These are phyloP conservation scores for Sebastes elongatus DNA, from an alignment of 2,797 vertebrate species.

Conservation along the genomic window DNA sequence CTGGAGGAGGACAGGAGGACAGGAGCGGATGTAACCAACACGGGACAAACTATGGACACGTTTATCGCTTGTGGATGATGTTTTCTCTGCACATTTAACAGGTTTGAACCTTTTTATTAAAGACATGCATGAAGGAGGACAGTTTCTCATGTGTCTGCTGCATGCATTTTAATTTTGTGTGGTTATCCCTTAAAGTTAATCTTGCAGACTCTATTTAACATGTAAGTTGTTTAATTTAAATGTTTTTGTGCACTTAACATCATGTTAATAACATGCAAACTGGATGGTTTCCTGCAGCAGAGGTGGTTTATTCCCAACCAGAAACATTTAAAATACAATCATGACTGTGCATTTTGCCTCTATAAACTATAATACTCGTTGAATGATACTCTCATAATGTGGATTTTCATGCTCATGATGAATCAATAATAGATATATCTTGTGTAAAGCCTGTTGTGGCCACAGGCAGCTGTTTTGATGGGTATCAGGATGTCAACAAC, in stretches of 20 bases:
- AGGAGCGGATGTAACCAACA: neutral
- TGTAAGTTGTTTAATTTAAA: neutral
- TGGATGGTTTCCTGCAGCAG: neutral
- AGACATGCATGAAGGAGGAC: neutral
- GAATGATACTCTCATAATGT: neutral
- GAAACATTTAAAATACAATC: neutral
- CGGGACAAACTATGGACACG: slow-evolving; percentile 45
- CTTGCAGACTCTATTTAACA: rapidly evolving
- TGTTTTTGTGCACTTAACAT: neutral
- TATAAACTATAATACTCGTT: too few species aligned
- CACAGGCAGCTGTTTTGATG: slow-evolving; percentile 57
- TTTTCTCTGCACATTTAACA: slow-evolving; percentile 3
- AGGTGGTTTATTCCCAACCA: neutral
- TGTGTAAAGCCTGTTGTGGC: neutral
- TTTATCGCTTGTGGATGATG: slow-evolving; percentile 39
- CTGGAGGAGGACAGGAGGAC: neutral
- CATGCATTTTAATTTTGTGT: neutral
- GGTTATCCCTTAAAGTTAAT: neutral
- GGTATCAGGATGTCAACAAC: slow-evolving; percentile 66
- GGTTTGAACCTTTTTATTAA: slow-evolving; percentile 33
- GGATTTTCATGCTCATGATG: neutral
- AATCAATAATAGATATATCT: neutral
- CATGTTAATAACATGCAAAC: neutral
- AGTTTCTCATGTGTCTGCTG: neutral
- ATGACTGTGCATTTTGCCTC: slow-evolving; percentile 2